Evolutionary conservation across 2,888 invertebrate species (phyloP), one percentile per base, ranked within the genome.

Genomic region (Spisula subtruncata): DNA sequence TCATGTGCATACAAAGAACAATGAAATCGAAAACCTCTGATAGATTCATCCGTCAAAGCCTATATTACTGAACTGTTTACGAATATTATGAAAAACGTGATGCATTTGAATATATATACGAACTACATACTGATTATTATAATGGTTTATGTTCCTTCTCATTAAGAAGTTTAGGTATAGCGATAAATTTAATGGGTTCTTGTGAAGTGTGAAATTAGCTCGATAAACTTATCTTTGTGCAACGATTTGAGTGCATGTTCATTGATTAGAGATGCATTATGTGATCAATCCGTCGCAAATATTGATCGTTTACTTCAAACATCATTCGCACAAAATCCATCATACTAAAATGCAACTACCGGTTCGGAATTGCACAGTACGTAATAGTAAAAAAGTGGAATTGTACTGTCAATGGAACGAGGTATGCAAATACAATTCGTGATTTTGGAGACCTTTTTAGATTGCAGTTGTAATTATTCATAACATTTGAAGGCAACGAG

Each of bases 201-300:
- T 10, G 8, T n/a, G 6, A 25, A 60, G 60, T 66, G 25, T 66
- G 60, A 66, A 66, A 66, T 66, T 66, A 25, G 60, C n/a, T 66
- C n/a, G 60, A 66, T 66, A 25, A 66, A 66, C n/a, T 66, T 25
- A 66, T n/a, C 60, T 66, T 66, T 25, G n/a, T n/a, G n/a, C 60
- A 25, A n/a, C n/a, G 25, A 66, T 25, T 25, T 4, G 2, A 66
- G 60, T 66, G 25, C 60, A 25, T 25, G 60, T 66, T 25, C 60
- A 66, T 66, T 66, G 60, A 66, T 66, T 66, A 25, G 25, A 66
- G n/a, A n/a, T 66, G 2, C 12, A 25, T 66, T 6, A 25, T 10
- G 60, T 12, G 60, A 66, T 66, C 25, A n/a, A 25, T 66, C 60
- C 25, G 10, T 25, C 25, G 60, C 60, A n/a, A 20, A 25, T 25